Conservation (phyloP, 2,113 vertebrate species). For the Pygoscelis adeliae region DNA sequence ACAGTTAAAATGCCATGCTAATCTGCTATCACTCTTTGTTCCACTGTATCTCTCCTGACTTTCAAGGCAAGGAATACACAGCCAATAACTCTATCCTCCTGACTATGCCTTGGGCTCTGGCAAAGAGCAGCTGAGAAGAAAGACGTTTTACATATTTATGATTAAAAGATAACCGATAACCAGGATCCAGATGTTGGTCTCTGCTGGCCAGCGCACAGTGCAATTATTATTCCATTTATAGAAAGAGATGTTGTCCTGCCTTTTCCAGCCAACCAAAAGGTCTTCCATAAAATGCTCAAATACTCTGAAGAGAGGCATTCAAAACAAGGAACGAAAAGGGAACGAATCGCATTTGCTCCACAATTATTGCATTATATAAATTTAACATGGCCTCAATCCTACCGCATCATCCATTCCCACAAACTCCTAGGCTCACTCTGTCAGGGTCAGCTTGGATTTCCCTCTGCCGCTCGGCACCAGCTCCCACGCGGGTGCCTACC, state of each 20-base stretch:
- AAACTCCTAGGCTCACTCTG: background rate
- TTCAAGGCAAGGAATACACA: background rate
- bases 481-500: background rate
- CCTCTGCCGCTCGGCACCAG: rapidly evolving
- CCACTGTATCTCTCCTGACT: background rate
- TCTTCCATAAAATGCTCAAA: constrained; percentile 16
- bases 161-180: constrained; percentile 44
- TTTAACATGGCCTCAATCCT: background rate
- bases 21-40: background rate
- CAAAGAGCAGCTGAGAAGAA: constrained; percentile 19
- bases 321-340: constrained; percentile 27
- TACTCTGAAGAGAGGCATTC: constrained; percentile 47
- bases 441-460: background rate
- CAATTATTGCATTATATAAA: constrained; percentile 36
- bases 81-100: background rate
- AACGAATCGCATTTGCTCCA: background rate
- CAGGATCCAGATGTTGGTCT: constrained; percentile 46
- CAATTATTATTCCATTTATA: constrained; percentile 60
- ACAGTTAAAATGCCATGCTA: background rate
- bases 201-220: background rate
- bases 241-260: constrained; percentile 17
- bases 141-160: background rate
- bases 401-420: background rate
- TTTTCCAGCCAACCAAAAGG: constrained; percentile 14
- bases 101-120: background rate